phyloP scores from a whole-genome alignment of 2,797 vertebrate genomes.

The Buceros bicornis region DNA sequence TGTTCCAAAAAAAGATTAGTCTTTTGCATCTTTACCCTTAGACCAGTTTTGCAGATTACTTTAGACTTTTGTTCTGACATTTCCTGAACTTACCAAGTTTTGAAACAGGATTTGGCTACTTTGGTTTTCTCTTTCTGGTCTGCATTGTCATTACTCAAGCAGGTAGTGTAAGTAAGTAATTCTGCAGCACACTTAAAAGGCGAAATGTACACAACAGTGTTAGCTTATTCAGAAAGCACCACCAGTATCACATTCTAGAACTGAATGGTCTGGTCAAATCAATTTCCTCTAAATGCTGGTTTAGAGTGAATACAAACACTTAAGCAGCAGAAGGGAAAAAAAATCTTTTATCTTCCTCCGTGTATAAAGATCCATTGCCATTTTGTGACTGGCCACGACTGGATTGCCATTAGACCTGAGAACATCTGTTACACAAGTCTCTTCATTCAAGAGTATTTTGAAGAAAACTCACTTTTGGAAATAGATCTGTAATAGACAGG shows the following conservation, averaged over 20 bases:
- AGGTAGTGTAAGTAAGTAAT: neutral
- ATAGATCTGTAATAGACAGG: neutral
- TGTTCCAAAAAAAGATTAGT: neutral
- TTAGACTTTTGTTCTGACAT: neutral
- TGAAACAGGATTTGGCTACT: neutral
- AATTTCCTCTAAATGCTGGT: neutral
- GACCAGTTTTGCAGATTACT: neutral
- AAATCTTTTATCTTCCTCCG: neutral
- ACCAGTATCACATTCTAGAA: neutral
- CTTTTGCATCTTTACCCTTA: neutral
- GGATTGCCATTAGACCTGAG: neutral
- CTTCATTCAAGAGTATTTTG: neutral
- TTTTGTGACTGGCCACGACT: neutral
- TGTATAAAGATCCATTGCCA: neutral
- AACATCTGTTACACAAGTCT: constrained; percentile 11
- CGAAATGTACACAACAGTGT: neutral
- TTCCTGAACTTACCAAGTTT: neutral
- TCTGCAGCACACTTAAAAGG: neutral
- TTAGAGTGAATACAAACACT: neutral
- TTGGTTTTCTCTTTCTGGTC: neutral
- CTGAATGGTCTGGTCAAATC: neutral
- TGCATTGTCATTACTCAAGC: neutral
- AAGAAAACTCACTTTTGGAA: constrained; percentile 4
- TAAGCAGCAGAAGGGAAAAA: neutral
- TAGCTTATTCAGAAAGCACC: neutral